Conservation (phyloP, 2,888 invertebrate species). For the Parnassius glacialis region DNA sequence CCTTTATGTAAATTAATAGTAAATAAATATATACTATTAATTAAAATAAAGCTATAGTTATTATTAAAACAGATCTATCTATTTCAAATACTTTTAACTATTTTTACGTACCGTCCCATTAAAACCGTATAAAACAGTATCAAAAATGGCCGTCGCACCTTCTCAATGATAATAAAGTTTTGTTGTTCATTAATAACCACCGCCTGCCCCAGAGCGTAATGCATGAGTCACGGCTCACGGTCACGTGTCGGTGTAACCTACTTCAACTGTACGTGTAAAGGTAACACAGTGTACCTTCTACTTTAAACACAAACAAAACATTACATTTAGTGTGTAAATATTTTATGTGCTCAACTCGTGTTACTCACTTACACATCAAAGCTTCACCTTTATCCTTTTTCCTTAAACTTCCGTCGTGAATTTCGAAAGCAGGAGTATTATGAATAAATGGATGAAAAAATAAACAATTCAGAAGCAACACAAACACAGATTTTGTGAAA, state of each 20-base stretch:
- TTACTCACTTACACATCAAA: too few relatives aligned
- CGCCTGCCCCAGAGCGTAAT: background rate
- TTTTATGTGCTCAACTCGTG: background rate
- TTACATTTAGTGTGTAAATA: background rate
- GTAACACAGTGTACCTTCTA: background rate
- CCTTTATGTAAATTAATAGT: too few relatives aligned
- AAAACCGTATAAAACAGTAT: background rate
- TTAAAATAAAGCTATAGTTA: too few relatives aligned
- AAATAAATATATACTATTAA: too few relatives aligned
- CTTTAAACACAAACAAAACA: background rate
- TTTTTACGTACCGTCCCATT: too few relatives aligned
- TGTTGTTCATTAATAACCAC: background rate
- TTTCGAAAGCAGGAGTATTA: too few relatives aligned
- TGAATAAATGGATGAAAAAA: background rate
- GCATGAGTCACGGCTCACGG: background rate
- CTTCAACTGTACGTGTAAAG: constrained; percentile 1
- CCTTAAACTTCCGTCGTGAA: background rate
- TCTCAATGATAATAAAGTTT: background rate
- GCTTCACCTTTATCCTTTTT: background rate
- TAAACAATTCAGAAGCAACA: background rate
- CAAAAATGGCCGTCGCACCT: background rate
- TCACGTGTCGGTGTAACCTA: background rate
- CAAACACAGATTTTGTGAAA: background rate
- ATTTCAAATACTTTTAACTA: too few relatives aligned
- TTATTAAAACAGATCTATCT: too few relatives aligned